phyloP scores from a whole-genome alignment of 2,888 invertebrate genomes.

The Melieria omissa region DNA sequence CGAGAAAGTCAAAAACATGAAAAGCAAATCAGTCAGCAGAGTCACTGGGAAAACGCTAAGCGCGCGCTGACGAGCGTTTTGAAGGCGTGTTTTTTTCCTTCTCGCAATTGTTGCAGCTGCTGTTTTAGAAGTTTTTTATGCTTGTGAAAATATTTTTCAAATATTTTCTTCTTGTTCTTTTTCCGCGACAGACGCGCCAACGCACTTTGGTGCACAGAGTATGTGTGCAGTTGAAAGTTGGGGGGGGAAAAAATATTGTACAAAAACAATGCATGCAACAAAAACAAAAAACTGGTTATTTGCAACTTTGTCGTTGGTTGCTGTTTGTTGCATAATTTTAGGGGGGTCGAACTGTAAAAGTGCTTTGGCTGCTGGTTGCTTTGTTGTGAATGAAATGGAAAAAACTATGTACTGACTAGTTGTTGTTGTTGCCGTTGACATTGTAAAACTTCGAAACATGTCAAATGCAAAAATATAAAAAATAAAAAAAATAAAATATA shows the following conservation, averaged over 20 bases:
- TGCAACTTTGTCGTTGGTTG: not conserved
- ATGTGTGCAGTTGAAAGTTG: not conserved
- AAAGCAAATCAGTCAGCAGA: conserved; percentile 3
- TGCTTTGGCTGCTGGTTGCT: too few relatives aligned
- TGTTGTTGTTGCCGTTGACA: too few relatives aligned
- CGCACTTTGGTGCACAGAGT: not conserved
- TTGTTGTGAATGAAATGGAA: too few relatives aligned
- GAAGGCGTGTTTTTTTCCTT: not conserved
- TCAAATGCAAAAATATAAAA: too few relatives aligned
- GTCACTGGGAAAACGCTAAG: not conserved
- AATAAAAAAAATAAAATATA: too few relatives aligned
- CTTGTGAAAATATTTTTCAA: not conserved
- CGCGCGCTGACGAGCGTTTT: not conserved
- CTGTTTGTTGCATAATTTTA: conserved; percentile 3
- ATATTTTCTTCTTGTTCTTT: not conserved
- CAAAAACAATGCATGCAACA: not conserved
- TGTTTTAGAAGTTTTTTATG: not conserved
- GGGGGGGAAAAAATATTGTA: not conserved
- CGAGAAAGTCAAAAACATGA: not conserved
- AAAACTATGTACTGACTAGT: too few relatives aligned
- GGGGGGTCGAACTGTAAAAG: not conserved
- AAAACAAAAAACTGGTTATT: not conserved
- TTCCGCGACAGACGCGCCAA: not conserved
- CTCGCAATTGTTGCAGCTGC: not conserved
- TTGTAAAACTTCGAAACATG: too few relatives aligned